Evolutionary conservation across 2,113 vertebrate genomes (phyloP).

Genomic region (Kryptolebias marmoratus): DNA sequence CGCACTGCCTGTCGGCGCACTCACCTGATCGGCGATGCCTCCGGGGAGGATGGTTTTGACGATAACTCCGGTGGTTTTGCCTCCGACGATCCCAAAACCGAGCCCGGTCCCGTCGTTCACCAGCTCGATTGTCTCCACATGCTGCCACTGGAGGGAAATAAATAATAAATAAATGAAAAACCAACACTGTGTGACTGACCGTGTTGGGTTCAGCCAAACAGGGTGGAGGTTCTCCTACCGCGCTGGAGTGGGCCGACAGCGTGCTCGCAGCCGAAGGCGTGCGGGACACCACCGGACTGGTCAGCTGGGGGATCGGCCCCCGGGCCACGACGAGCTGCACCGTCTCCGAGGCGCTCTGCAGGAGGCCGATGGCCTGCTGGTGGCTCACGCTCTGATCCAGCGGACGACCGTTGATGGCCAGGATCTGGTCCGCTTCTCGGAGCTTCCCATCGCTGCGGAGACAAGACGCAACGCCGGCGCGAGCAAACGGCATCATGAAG

Average conservation of each 20-base stretch:
- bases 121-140: slow-evolving; percentile 92
- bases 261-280: slow-evolving; percentile 95
- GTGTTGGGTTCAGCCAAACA: too few relatives aligned
- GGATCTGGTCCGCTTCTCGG: slow-evolving; percentile 93
- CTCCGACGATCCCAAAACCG: slow-evolving; percentile 95
- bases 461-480: neutral
- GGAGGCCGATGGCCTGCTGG: slow-evolving; percentile 91
- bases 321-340: slow-evolving; percentile 90
- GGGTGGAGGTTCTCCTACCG: slow-evolving; percentile 70
- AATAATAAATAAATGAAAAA: neutral
- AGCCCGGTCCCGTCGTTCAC: slow-evolving; percentile 94
- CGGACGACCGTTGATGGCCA: slow-evolving; percentile 90
- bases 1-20: neutral
- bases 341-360: slow-evolving; percentile 89
- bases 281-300: slow-evolving; percentile 88
- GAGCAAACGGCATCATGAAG: too few relatives aligned
- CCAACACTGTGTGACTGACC: neutral
- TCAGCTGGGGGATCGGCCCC: slow-evolving; percentile 86
- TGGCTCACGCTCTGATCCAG: slow-evolving; percentile 94
- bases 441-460: slow-evolving; percentile 88
- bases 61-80: slow-evolving; percentile 92
- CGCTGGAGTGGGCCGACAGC: slow-evolving; percentile 91
- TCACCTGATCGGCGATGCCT: slow-evolving; percentile 94
- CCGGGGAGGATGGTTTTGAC: slow-evolving; percentile 96
- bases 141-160: slow-evolving; percentile 84